These are phyloP conservation scores for Trichosurus vulpecula DNA, from an alignment of 2,797 vertebrate species.

Conservation along the genomic window DNA sequence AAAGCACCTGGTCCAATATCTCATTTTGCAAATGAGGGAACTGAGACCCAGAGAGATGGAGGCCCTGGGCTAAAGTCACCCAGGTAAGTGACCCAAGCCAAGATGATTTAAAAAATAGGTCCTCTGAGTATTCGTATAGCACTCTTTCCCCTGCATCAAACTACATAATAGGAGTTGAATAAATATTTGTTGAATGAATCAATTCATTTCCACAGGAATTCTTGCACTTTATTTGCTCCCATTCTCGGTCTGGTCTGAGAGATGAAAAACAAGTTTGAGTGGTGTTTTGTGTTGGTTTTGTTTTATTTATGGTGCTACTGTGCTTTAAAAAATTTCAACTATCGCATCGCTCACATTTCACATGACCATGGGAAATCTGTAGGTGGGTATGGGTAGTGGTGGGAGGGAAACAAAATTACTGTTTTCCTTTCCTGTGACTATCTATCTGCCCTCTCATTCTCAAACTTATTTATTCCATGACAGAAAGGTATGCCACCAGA, in stretches of 20 bases:
- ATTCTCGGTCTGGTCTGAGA: conserved; percentile 43
- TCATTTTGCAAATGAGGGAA: background rate
- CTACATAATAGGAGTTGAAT: background rate
- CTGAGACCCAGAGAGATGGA: background rate
- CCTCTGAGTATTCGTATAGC: background rate
- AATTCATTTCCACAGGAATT: conserved; percentile 50
- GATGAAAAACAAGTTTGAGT: conserved; percentile 40
- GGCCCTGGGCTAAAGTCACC: background rate
- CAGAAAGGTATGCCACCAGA: background rate
- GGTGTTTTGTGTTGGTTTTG: background rate
- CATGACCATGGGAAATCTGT: conserved; percentile 22
- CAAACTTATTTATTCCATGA: background rate
- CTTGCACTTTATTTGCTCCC: conserved; percentile 61
- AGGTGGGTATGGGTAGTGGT: background rate
- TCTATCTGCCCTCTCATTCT: background rate
- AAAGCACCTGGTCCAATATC: background rate
- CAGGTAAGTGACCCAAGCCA: background rate
- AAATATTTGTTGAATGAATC: background rate
- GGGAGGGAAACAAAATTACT: background rate
- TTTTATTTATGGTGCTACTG: background rate
- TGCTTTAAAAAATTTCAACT: conserved; percentile 22
- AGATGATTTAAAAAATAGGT: background rate
- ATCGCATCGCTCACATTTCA: background rate
- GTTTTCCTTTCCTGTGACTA: conserved; percentile 1
- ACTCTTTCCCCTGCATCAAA: background rate